A percentile compares a stretch with the other conserved stretches of the same genome.
phyloP scores from a whole-genome alignment of 37 sponge, comb jelly and placozoan species.

The Aphrocallistes beatrix region DNA sequence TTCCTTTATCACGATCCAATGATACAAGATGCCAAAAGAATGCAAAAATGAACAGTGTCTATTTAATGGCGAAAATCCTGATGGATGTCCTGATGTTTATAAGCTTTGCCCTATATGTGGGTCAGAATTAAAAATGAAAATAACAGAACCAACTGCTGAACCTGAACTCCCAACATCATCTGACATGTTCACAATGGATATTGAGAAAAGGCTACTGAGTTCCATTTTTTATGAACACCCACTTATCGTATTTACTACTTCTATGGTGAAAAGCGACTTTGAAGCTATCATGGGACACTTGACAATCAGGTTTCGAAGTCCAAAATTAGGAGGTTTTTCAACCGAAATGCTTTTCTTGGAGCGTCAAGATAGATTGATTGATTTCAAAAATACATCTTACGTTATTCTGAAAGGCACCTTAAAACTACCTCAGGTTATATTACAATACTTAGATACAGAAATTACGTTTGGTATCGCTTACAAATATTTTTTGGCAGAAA shows the following conservation, averaged over 20 bases:
- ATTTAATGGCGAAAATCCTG: neutral
- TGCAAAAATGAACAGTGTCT: too few relatives aligned
- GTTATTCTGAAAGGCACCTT: neutral
- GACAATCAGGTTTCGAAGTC: neutral
- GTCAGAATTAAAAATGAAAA: neutral
- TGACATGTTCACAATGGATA: too few relatives aligned
- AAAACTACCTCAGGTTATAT: neutral
- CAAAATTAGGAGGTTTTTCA: neutral
- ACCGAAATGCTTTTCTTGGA: neutral
- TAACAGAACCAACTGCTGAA: neutral
- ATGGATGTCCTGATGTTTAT: neutral
- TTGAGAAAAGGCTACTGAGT: too few relatives aligned
- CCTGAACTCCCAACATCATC: too few relatives aligned
- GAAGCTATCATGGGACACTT: neutral
- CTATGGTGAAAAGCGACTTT: neutral
- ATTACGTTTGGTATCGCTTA: neutral
- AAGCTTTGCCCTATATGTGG: neutral
- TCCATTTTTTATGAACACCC: too few relatives aligned
- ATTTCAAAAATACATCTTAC: neutral
- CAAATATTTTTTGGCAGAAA: neutral
- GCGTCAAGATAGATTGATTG: neutral
- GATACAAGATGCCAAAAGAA: too few relatives aligned
- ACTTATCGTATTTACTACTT: neutral
- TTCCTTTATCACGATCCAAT: too few relatives aligned
- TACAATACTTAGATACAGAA: too few relatives aligned